phyloP scores from a whole-genome alignment of 1,140 invertebrate genomes.

The Drosophila equinoxialis region DNA sequence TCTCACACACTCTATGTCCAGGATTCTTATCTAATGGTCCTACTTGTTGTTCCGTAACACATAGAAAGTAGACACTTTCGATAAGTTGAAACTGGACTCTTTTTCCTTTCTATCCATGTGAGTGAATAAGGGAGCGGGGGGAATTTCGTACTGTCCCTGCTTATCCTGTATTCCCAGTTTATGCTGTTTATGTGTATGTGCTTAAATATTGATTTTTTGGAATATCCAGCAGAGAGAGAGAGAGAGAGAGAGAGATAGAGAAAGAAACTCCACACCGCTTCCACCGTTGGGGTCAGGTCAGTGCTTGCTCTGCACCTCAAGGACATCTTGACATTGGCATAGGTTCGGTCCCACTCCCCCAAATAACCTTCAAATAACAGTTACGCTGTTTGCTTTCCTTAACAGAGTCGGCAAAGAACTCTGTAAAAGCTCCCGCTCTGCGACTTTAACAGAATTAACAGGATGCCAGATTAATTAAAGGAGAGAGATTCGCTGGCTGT shows the following conservation, averaged over 20 bases:
- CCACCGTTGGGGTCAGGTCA: constrained; percentile 56
- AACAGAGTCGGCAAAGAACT: constrained; percentile 42
- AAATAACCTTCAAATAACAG: neutral
- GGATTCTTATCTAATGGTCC: too few relatives aligned
- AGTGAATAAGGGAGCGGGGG: too few relatives aligned
- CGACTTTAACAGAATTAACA: constrained; percentile 18
- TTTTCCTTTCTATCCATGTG: too few relatives aligned
- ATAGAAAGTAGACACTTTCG: too few relatives aligned
- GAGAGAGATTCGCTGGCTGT: too few relatives aligned
- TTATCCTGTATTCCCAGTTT: constrained; percentile 11
- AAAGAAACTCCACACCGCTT: neutral
- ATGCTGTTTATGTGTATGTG: constrained; percentile 52
- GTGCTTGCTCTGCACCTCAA: constrained; percentile 52
- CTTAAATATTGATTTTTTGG: constrained; percentile 63
- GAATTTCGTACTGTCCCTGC: too few relatives aligned
- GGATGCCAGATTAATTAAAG: too few relatives aligned
- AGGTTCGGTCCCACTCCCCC: neutral
- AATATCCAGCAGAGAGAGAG: constrained; percentile 24
- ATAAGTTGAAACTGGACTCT: too few relatives aligned
- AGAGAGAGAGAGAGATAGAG: too few relatives aligned
- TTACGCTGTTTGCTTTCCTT: constrained; percentile 29
- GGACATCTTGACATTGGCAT: constrained; percentile 64
- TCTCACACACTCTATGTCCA: too few relatives aligned
- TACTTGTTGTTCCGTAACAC: too few relatives aligned
- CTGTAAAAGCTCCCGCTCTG: constrained; percentile 23